A percentile compares a stretch with the other conserved stretches of the same genome.
Conservation (phyloP, 2,888 invertebrate genomes). For the Chironomus riparius region DNA sequence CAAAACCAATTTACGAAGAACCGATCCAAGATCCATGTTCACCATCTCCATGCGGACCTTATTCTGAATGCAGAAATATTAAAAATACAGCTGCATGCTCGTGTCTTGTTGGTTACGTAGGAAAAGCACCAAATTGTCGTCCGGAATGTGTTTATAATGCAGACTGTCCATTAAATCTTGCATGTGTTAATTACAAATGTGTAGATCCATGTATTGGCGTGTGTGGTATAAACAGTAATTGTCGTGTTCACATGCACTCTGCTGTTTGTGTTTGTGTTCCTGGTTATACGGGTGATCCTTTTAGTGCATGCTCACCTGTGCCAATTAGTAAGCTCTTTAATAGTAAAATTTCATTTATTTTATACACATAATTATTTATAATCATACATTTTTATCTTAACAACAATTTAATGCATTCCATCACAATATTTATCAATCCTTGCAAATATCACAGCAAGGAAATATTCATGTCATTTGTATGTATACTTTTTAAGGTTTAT, state of each 20-base stretch:
- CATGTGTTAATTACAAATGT: slow-evolving; percentile 71
- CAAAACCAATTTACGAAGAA: slow-evolving; percentile 45
- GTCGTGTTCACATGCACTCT: slow-evolving; percentile 66
- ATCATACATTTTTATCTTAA: too few relatives aligned
- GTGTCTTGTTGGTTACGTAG: slow-evolving; percentile 67
- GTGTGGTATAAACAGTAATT: slow-evolving; percentile 65
- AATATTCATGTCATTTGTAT: background rate
- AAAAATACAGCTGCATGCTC: slow-evolving; percentile 74
- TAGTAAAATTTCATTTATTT: too few relatives aligned
- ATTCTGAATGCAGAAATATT: slow-evolving; percentile 70
- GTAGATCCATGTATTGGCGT: slow-evolving; percentile 69
- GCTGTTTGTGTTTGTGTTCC: slow-evolving; percentile 68
- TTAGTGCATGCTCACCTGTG: slow-evolving; percentile 55
- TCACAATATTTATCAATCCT: too few relatives aligned
- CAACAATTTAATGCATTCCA: too few relatives aligned
- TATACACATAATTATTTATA: too few relatives aligned
- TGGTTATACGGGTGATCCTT: slow-evolving; percentile 58
- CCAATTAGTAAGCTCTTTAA: slow-evolving; percentile 41
- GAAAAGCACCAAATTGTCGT: slow-evolving; percentile 76
- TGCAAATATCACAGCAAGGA: too few relatives aligned
- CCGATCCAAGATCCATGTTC: slow-evolving; percentile 62
- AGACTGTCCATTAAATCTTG: slow-evolving; percentile 64
- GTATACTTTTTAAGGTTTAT: slow-evolving; percentile 9
- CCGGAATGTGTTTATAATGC: slow-evolving; percentile 65
- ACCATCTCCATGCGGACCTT: slow-evolving; percentile 76